phyloP scores from a whole-genome alignment of 2,797 vertebrate genomes.

The Tangara arthus region DNA sequence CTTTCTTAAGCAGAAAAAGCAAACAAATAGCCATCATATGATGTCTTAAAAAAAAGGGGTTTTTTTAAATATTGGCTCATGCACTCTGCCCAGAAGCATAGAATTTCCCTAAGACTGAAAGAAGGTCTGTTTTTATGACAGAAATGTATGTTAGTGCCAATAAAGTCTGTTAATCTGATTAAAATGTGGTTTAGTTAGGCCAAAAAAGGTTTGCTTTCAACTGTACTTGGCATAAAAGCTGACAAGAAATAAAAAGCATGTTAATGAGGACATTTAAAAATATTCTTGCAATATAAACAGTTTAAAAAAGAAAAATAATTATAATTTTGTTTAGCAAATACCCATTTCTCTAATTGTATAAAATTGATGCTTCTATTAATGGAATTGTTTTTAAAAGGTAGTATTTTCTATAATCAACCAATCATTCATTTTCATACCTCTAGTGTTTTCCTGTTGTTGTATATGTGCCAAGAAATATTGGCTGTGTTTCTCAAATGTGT shows the following conservation, averaged over 20 bases:
- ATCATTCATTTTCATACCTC: neutral
- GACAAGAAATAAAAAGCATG: neutral
- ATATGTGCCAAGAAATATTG: neutral
- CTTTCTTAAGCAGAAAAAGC: neutral
- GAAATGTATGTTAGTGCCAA: neutral
- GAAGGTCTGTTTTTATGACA: neutral
- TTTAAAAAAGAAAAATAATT: neutral
- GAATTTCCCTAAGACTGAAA: neutral
- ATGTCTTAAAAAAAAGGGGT: neutral
- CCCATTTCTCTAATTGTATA: neutral
- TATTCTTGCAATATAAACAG: neutral
- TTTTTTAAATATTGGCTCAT: neutral
- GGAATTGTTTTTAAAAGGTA: neutral
- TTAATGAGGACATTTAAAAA: neutral
- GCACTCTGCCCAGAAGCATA: neutral
- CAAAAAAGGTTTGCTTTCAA: neutral
- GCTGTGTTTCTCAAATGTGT: neutral
- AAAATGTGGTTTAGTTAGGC: neutral
- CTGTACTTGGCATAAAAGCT: neutral
- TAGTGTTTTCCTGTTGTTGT: neutral
- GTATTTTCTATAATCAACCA: neutral
- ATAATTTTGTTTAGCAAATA: neutral
- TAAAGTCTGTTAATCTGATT: constrained; percentile 16
- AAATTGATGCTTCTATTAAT: neutral
- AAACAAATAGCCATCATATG: neutral